These are phyloP conservation scores for Microctenopoma stevenorrisi DNA, from an alignment of 2,797 vertebrate genomes.

Conservation along the genomic window DNA sequence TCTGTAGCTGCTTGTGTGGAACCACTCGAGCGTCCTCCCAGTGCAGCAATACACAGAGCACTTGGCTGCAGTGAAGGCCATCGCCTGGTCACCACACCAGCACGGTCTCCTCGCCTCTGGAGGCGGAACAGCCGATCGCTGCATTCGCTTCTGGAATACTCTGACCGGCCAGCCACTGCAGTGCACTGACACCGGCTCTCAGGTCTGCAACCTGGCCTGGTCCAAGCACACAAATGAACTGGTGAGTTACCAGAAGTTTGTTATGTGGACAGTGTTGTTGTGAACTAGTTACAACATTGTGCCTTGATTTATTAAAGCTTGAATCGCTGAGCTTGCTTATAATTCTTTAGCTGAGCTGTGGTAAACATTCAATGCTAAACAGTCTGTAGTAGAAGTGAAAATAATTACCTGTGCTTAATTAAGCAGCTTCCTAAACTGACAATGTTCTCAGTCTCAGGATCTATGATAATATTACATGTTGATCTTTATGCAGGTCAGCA, in stretches of 20 bases:
- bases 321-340: no score
- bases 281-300: not conserved
- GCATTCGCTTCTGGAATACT: slow-evolving; percentile 99
- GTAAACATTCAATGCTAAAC: no score
- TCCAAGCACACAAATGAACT: slow-evolving; percentile 98
- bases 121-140: slow-evolving; percentile 95
- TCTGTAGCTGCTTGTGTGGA: slow-evolving; percentile 94
- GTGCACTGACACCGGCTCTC: slow-evolving; percentile 96
- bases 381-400: no score
- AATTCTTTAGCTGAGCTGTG: no score
- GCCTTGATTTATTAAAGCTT: no score
- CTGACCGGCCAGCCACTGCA: slow-evolving; percentile 96
- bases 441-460: not conserved
- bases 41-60: slow-evolving; percentile 99
- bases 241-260: slow-evolving; percentile 77
- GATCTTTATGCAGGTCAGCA: slow-evolving; percentile 89
- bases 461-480: not conserved
- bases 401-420: no score
- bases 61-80: slow-evolving; percentile 97
- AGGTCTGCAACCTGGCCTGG: slow-evolving; percentile 99
- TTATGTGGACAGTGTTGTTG: not conserved
- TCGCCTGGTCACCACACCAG: slow-evolving; percentile 98
- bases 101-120: slow-evolving; percentile 95
- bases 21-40: slow-evolving; percentile 94
- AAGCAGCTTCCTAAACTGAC: no score